phyloP scores from a whole-genome alignment of 2,113 vertebrate species.

The Dipodomys ordii region DNA sequence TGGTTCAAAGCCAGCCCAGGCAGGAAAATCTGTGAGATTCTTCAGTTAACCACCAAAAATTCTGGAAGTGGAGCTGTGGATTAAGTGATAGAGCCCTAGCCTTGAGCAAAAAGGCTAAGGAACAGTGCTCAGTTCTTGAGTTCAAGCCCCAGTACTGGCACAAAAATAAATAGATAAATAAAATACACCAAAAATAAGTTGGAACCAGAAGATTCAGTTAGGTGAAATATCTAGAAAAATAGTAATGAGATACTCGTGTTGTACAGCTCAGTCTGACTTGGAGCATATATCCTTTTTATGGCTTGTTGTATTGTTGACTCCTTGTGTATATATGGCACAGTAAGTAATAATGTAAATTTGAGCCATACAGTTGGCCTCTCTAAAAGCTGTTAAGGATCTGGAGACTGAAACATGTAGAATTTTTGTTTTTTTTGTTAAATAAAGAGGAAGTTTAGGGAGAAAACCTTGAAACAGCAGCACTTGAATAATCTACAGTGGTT shows the following conservation, averaged over 20 bases:
- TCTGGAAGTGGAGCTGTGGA: too few species aligned
- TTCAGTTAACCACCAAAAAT: too few species aligned
- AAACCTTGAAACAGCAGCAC: not conserved
- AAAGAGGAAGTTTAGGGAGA: not conserved
- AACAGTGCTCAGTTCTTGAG: too few species aligned
- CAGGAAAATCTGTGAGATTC: too few species aligned
- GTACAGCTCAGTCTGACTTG: not conserved
- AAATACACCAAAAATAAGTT: too few species aligned
- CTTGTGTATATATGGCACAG: not conserved
- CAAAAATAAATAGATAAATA: too few species aligned
- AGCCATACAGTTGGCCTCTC: not conserved
- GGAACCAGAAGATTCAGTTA: not conserved
- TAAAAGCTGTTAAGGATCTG: not conserved
- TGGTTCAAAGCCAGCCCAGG: too few species aligned
- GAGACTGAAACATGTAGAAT: not conserved
- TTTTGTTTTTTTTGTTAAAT: slow-evolving; percentile 11
- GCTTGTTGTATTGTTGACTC: not conserved
- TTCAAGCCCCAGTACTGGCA: too few species aligned
- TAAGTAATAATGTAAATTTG: not conserved
- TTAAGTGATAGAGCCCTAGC: too few species aligned
- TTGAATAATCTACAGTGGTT: not conserved
- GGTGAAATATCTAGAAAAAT: not conserved
- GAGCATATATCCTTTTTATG: not conserved
- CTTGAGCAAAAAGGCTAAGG: too few species aligned
- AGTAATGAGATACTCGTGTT: not conserved